A percentile compares a stretch with the other conserved stretches of the same genome.
Conservation (phyloP, 2,888 invertebrate species). For the Chromoteleia sp. region DNA sequence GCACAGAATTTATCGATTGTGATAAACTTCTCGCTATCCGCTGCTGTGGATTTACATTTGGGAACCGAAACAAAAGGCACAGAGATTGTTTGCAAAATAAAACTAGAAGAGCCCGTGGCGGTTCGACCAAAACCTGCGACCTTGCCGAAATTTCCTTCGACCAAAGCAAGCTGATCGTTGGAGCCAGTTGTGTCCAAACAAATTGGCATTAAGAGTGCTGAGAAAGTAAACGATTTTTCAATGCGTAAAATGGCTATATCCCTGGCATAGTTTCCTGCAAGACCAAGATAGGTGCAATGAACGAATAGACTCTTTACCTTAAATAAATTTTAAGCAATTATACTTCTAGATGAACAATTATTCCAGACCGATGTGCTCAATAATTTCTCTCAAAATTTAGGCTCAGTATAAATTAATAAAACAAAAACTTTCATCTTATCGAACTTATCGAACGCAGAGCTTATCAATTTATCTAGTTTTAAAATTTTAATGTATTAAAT, state of each 20-base stretch:
- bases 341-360: too few species aligned
- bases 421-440: too few species aligned
- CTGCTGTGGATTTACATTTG: conserved; percentile 75
- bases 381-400: too few species aligned
- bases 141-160: conserved; percentile 77
- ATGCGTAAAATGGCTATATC: conserved; percentile 81
- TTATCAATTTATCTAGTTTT: neutral
- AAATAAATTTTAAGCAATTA: too few species aligned
- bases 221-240: conserved; percentile 74
- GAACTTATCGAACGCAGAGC: neutral
- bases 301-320: conserved; percentile 79
- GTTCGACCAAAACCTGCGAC: conserved; percentile 83
- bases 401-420: too few species aligned
- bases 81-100: conserved; percentile 76
- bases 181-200: conserved; percentile 76
- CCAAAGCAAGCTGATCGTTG: conserved; percentile 73
- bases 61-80: conserved; percentile 78
- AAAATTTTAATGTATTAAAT: neutral
- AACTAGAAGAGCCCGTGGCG: conserved; percentile 75
- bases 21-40: conserved; percentile 74
- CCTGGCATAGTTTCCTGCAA: conserved; percentile 77
- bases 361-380: too few species aligned
- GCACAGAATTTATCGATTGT: conserved; percentile 83
- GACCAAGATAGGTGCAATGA: conserved; percentile 77
- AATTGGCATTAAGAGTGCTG: conserved; percentile 76